Percentiles rank a stretch among this genome's conserved stretches.
Conservation (phyloP, 1,140 invertebrate species). For the Mercenaria mercenaria region DNA sequence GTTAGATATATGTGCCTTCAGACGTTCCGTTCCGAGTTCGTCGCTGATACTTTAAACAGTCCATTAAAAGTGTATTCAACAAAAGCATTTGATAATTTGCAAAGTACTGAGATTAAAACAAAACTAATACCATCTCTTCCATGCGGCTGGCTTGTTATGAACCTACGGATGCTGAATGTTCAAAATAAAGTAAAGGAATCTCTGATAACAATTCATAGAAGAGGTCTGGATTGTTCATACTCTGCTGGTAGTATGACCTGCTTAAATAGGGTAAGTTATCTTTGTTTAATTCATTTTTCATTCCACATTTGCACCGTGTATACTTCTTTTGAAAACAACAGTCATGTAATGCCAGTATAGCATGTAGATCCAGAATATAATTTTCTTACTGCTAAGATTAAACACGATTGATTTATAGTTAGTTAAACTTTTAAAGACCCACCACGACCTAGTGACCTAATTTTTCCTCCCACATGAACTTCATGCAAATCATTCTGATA, state of each 20-base stretch:
- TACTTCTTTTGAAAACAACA: too few species aligned
- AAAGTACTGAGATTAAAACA: not conserved
- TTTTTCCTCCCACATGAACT: too few species aligned
- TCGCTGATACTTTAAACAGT: not conserved
- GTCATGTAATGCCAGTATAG: too few species aligned
- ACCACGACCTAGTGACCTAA: too few species aligned
- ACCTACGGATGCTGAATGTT: conserved; percentile 62
- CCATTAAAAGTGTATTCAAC: conserved; percentile 31
- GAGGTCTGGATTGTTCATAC: conserved; percentile 60
- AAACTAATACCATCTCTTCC: conserved; percentile 85
- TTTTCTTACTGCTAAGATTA: too few species aligned
- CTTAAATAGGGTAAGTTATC: conserved; percentile 2
- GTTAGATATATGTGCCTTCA: not conserved
- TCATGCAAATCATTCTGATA: too few species aligned
- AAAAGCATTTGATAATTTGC: not conserved
- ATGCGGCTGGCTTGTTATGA: conserved; percentile 75
- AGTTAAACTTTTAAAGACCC: too few species aligned
- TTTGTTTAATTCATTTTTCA: not conserved
- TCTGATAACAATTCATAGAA: conserved; percentile 60
- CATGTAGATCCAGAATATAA: too few species aligned
- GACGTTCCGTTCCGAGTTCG: not conserved
- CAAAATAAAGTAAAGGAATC: not conserved
- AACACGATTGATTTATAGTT: too few species aligned
- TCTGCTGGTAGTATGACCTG: not conserved
- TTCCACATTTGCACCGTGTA: not conserved